Percentiles rank a stretch among this genome's conserved stretches.
phyloP scores from a whole-genome alignment of 2,888 invertebrate species.

The Drosophila suboccidentalis region DNA sequence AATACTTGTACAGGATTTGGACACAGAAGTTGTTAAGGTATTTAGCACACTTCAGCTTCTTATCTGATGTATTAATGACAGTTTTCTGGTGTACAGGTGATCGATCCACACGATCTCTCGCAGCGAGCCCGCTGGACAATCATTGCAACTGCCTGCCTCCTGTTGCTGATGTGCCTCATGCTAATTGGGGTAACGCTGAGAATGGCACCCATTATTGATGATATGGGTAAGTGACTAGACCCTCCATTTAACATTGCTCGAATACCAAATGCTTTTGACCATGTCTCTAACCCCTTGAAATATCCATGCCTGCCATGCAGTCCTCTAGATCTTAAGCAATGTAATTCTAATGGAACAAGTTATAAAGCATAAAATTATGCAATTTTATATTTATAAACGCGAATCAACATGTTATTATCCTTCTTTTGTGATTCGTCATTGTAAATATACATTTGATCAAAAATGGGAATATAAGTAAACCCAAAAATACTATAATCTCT shows the following conservation, averaged over 20 bases:
- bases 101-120: constrained; percentile 93
- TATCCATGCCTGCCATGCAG: constrained; percentile 59
- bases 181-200: constrained; percentile 96
- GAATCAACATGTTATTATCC: constrained; percentile 55
- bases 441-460: constrained; percentile 52
- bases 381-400: constrained; percentile 21
- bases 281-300: constrained; percentile 17
- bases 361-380: constrained; percentile 28
- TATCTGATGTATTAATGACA: neutral
- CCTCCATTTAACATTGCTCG: neutral
- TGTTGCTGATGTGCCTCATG: constrained; percentile 95
- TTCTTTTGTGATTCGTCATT: constrained; percentile 49
- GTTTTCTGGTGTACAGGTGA: constrained; percentile 85
- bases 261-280: constrained; percentile 46
- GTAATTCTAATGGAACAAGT: constrained; percentile 74
- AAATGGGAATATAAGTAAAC: neutral
- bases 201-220: constrained; percentile 98
- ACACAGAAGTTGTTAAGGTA: constrained; percentile 85
- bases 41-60: neutral
- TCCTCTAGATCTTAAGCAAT: constrained; percentile 51
- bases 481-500: neutral
- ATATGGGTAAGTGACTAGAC: constrained; percentile 92
- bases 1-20: constrained; percentile 85
- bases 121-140: constrained; percentile 95
- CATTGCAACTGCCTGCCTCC: constrained; percentile 94